Conservation (phyloP, 2,888 invertebrate genomes). For the Escarpia spicata region DNA sequence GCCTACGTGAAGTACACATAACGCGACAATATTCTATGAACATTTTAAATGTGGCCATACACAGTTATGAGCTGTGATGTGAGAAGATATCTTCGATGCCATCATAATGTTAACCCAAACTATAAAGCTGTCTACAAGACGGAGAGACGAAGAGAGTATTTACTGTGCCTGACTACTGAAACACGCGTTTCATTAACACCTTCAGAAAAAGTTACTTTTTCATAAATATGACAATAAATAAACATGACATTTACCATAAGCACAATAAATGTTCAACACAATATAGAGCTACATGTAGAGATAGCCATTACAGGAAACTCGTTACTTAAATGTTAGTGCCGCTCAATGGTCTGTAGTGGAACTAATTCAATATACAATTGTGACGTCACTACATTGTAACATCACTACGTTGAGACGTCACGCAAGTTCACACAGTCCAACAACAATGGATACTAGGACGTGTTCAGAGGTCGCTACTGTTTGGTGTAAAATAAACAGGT, state of each 20-base stretch:
- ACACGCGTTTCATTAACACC: neutral
- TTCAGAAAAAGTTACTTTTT: neutral
- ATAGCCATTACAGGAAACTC: neutral
- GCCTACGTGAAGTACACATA: neutral
- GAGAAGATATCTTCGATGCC: neutral
- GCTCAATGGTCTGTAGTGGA: neutral
- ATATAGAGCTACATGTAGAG: neutral
- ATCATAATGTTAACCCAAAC: neutral
- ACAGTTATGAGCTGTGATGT: neutral
- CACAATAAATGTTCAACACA: neutral
- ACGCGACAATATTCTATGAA: neutral
- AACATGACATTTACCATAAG: neutral
- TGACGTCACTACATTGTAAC: neutral
- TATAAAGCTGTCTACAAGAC: neutral
- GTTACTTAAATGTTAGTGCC: neutral
- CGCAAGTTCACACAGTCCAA: neutral
- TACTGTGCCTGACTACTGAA: neutral
- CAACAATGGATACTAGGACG: neutral
- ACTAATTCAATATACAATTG: neutral
- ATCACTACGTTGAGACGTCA: neutral
- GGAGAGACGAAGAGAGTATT: neutral
- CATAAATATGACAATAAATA: constrained; percentile 9
- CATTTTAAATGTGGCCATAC: neutral
- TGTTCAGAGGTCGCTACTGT: neutral
- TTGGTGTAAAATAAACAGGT: neutral